phyloP scores from a whole-genome alignment of 2,888 invertebrate species.

The Cyclophora punctaria region DNA sequence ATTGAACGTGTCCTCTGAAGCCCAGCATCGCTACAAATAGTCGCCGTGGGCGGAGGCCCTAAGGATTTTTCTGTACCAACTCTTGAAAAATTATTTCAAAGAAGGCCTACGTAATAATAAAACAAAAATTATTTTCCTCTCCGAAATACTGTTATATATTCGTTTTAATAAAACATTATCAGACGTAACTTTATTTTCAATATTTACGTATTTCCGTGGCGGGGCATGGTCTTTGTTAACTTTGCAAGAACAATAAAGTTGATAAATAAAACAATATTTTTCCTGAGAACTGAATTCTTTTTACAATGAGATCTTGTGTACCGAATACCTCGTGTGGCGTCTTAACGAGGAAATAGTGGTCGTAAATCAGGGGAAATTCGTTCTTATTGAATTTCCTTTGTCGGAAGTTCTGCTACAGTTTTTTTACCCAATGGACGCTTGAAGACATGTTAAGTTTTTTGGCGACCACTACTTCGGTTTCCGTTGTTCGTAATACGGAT shows the following conservation, averaged over 20 bases:
- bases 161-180: too few species aligned
- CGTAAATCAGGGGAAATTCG: slow-evolving; percentile 72
- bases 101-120: too few species aligned
- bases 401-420: slow-evolving; percentile 55
- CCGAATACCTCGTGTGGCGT: slow-evolving; percentile 57
- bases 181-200: too few species aligned
- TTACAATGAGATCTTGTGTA: slow-evolving; percentile 51
- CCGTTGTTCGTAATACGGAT: slow-evolving; percentile 18
- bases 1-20: too few species aligned
- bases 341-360: slow-evolving; percentile 73
- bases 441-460: slow-evolving; percentile 47
- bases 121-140: too few species aligned
- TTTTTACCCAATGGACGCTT: slow-evolving; percentile 58
- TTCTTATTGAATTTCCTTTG: slow-evolving; percentile 74
- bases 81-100: too few species aligned
- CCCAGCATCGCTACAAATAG: too few species aligned
- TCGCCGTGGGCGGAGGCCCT: too few species aligned
- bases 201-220: too few species aligned
- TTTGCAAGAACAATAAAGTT: not conserved
- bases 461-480: slow-evolving; percentile 8
- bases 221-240: too few species aligned
- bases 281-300: slow-evolving; percentile 38
- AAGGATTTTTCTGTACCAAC: too few species aligned
- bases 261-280: not conserved
- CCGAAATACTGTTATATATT: too few species aligned